Conservation (phyloP, 37 sponge, comb jelly and placozoan species). For the Geodia barretti region DNA sequence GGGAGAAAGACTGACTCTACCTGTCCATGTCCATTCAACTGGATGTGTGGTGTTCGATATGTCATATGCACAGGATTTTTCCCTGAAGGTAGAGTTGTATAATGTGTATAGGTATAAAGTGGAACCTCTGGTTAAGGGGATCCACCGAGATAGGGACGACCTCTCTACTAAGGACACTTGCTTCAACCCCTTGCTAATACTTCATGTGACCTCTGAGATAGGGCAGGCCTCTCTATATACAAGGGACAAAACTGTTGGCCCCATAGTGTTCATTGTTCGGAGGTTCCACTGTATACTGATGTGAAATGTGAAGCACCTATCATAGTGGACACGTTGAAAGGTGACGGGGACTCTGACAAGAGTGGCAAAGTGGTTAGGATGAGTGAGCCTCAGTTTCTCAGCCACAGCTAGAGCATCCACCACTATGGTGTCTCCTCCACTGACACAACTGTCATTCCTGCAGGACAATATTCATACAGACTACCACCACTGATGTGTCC, state of each 20-base stretch:
- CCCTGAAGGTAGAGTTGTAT: background rate
- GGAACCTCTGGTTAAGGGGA: no score
- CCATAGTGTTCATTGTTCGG: background rate
- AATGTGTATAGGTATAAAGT: background rate
- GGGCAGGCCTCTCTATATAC: no score
- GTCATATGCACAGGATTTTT: slow-evolving; percentile 13
- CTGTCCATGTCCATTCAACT: slow-evolving; percentile 8
- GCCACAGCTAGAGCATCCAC: slow-evolving; percentile 36
- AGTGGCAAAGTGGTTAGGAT: slow-evolving; percentile 40
- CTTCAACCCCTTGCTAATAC: no score
- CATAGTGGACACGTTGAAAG: slow-evolving; percentile 53
- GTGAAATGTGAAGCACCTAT: slow-evolving; percentile 6
- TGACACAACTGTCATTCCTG: slow-evolving; percentile 47
- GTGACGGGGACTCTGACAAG: slow-evolving; percentile 45
- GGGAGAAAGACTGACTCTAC: slow-evolving; percentile 2
- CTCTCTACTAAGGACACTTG: no score
- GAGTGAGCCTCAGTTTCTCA: slow-evolving; percentile 9
- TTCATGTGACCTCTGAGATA: no score
- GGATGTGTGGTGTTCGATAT: slow-evolving; percentile 42
- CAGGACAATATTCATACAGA: no score
- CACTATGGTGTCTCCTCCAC: slow-evolving; percentile 46
- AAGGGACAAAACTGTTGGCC: background rate
- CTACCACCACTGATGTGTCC: no score
- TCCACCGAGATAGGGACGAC: no score
- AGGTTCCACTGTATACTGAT: background rate